Evolutionary conservation across 2,797 vertebrate species (phyloP).

Genomic region (Dendrocincla tyrannina): DNA sequence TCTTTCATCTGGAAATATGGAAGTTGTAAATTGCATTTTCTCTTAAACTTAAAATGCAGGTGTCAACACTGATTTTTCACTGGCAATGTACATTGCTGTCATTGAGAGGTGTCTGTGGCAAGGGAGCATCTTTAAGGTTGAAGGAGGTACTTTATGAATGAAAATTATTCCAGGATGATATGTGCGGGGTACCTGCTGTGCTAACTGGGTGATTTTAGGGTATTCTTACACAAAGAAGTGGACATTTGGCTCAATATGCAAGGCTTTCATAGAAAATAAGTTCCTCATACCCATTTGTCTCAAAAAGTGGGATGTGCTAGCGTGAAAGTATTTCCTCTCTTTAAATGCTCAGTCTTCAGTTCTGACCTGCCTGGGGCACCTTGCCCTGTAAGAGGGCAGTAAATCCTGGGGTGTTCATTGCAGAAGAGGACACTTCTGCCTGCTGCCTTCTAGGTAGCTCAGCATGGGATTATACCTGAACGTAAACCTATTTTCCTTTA

Average conservation of each 20-base stretch:
- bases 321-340: background rate
- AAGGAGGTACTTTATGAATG: background rate
- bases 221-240: background rate
- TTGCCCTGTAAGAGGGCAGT: background rate
- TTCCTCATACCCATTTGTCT: accelerated
- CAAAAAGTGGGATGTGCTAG: background rate
- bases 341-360: background rate
- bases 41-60: conserved; percentile 5
- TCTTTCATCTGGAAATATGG: conserved; percentile 36
- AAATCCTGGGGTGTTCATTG: background rate
- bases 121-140: background rate
- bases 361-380: background rate
- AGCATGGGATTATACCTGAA: background rate
- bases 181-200: accelerated
- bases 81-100: background rate
- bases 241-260: background rate
- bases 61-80: conserved; percentile 13
- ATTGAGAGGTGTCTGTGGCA: background rate
- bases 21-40: conserved; percentile 37
- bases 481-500: conserved; percentile 25
- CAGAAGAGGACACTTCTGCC: background rate
- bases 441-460: background rate
- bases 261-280: background rate
- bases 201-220: background rate
- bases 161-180: background rate